Evolutionary conservation across 2,113 vertebrate species (phyloP).

Genomic region (Pandion haliaetus): DNA sequence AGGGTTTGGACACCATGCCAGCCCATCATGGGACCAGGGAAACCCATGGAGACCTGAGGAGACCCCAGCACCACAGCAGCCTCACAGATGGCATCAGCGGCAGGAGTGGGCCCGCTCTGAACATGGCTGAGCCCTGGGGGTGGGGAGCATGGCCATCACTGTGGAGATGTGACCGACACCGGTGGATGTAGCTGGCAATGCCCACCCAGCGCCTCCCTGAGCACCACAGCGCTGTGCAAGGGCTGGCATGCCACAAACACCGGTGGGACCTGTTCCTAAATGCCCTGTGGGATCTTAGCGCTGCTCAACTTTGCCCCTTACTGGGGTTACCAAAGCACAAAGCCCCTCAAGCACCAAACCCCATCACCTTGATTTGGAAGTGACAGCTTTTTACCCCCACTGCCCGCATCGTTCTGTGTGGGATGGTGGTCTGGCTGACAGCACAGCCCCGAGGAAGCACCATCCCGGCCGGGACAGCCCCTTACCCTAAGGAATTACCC

Average conservation of each 20-base stretch:
- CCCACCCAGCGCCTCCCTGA: not conserved
- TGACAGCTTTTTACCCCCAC: not conserved
- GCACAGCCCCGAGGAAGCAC: not conserved
- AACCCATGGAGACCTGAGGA: not conserved
- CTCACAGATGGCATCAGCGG: not conserved
- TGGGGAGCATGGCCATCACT: not conserved
- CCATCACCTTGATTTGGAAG: not conserved
- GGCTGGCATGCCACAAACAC: not conserved
- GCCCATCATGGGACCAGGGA: not conserved
- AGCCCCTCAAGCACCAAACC: not conserved
- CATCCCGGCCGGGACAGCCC: not conserved
- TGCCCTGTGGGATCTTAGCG: not conserved
- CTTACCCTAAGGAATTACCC: not conserved
- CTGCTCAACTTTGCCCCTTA: not conserved
- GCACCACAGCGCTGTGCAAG: not conserved
- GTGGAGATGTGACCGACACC: rapidly evolving
- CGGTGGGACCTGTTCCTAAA: not conserved
- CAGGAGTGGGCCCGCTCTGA: not conserved
- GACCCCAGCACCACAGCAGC: not conserved
- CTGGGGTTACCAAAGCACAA: not conserved
- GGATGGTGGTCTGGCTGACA: not conserved
- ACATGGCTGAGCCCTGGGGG: not conserved
- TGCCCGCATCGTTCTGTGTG: rapidly evolving
- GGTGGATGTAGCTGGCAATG: not conserved
- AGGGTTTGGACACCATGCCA: not conserved